Percentiles rank a stretch among this genome's conserved stretches.
Evolutionary conservation across 2,888 invertebrate genomes (phyloP).

Genomic region (Hipparchia sbordonii): DNA sequence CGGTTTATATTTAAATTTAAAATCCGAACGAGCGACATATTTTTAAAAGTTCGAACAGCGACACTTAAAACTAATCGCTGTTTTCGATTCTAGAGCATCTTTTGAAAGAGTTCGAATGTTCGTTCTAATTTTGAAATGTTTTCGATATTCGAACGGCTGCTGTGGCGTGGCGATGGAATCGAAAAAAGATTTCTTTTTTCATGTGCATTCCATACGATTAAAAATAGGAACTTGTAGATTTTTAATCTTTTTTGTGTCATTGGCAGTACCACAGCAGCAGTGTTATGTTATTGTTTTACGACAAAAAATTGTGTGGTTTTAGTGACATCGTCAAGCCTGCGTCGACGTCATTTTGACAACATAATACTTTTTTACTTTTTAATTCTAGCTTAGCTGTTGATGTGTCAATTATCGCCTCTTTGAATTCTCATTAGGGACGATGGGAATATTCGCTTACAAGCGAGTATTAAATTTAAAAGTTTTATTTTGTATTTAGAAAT

Average conservation of each 20-base stretch:
- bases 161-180: constrained; percentile 64
- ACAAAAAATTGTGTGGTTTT: neutral
- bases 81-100: constrained; percentile 79
- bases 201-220: constrained; percentile 7
- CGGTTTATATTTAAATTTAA: constrained; percentile 74
- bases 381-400: constrained; percentile 37
- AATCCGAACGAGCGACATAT: constrained; percentile 80
- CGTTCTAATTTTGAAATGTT: constrained; percentile 79
- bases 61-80: constrained; percentile 81
- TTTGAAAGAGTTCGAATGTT: constrained; percentile 75
- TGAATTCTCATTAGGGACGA: constrained; percentile 34
- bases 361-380: neutral
- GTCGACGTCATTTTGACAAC: neutral
- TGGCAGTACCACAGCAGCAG: neutral
- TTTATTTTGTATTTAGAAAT: neutral
- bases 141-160: constrained; percentile 77
- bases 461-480: neutral
- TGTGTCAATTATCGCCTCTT: constrained; percentile 36
- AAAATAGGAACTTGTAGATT: neutral
- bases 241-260: neutral
- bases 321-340: neutral
- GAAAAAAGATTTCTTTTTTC: constrained; percentile 49
- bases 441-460: too few species aligned
- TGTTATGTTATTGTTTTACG: too few species aligned
- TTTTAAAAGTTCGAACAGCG: constrained; percentile 81